Percentiles rank a stretch among this genome's conserved stretches.
These are phyloP conservation scores for Matsumurasca onukii DNA, from an alignment of 1,140 invertebrate species.

Conservation along the genomic window DNA sequence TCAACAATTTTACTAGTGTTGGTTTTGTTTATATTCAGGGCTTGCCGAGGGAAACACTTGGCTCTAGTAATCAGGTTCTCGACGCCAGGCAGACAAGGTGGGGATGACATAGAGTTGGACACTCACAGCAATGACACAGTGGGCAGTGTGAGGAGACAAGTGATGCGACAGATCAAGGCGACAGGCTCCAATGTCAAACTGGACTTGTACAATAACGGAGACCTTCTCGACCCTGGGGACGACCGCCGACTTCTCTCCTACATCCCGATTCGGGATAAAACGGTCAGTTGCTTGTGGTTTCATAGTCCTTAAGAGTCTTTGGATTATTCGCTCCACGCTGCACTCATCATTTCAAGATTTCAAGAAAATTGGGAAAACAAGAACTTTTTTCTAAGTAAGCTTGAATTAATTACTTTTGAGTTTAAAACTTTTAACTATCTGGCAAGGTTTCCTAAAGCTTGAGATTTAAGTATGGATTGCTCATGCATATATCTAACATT, in stretches of 20 bases:
- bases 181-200: conserved; percentile 75
- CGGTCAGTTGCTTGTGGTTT: conserved; percentile 64
- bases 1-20: too few relatives aligned
- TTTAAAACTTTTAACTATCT: too few relatives aligned
- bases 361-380: too few relatives aligned
- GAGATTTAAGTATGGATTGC: too few relatives aligned
- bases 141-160: conserved; percentile 73
- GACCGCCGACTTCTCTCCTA: conserved; percentile 88
- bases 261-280: conserved; percentile 88
- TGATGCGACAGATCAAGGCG: conserved; percentile 71
- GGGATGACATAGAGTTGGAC: conserved; percentile 90
- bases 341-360: too few relatives aligned
- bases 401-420: too few relatives aligned
- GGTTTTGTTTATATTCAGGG: too few relatives aligned
- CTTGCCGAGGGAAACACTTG: conserved; percentile 88
- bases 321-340: too few relatives aligned
- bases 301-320: too few relatives aligned
- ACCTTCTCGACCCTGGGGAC: conserved; percentile 81
- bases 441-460: too few relatives aligned
- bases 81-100: conserved; percentile 81
- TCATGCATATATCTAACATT: too few relatives aligned
- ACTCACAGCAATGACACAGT: conserved; percentile 95
- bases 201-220: conserved; percentile 88
- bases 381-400: too few relatives aligned
- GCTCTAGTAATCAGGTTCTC: conserved; percentile 85